phyloP scores from a whole-genome alignment of 2,113 vertebrate species.

The Dromiciops gliroides region DNA sequence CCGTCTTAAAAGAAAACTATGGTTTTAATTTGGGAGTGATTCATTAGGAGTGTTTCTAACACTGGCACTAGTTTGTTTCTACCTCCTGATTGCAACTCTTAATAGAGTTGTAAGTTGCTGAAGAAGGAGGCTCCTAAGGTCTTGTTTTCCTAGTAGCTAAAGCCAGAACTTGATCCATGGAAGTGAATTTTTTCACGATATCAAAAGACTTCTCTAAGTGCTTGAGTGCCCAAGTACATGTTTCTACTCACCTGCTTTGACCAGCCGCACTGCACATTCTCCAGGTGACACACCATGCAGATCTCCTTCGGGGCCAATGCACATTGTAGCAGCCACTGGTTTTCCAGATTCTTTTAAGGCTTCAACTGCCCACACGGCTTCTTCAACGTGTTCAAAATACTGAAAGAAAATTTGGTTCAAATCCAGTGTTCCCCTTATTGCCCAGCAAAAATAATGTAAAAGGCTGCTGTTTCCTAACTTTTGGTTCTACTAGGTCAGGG shows the following conservation, averaged over 20 bases:
- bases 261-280: slow-evolving; percentile 93
- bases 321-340: slow-evolving; percentile 92
- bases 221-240: neutral
- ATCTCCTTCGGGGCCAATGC: slow-evolving; percentile 96
- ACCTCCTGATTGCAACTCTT: neutral
- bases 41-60: neutral
- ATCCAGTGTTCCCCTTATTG: neutral
- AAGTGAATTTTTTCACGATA: slow-evolving; percentile 8
- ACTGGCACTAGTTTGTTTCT: neutral
- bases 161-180: neutral
- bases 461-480: neutral
- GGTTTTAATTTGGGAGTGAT: neutral
- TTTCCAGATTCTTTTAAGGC: slow-evolving; percentile 91
- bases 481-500: neutral
- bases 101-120: neutral
- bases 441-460: neutral
- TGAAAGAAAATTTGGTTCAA: slow-evolving; percentile 78
- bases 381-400: slow-evolving; percentile 99
- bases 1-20: neutral
- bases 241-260: slow-evolving; percentile 90
- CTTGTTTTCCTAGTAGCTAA: slow-evolving; percentile 32
- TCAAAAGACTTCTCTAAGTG: neutral
- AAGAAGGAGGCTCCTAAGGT: neutral
- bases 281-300: slow-evolving; percentile 91
- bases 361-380: slow-evolving; percentile 97